Percentiles rank a stretch among this genome's conserved stretches.
Evolutionary conservation across 2,797 vertebrate genomes (phyloP).

Genomic region (Rhinogobio ventralis): DNA sequence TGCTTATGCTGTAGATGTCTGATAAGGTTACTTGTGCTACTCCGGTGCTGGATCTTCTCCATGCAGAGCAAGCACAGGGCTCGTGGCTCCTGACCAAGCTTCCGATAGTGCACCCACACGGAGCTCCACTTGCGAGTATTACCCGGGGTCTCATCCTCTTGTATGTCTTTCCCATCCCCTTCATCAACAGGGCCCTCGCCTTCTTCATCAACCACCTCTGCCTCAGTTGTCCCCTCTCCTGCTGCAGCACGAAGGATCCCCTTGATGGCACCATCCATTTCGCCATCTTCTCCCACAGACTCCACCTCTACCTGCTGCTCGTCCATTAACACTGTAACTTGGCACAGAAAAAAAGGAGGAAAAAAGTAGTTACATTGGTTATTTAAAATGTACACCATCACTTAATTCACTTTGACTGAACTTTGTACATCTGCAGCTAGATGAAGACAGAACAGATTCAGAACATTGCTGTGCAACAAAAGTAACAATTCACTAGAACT

Average conservation of each 20-base stretch:
- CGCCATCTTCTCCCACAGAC: conserved; percentile 55
- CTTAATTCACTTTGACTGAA: neutral
- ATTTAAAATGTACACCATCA: neutral
- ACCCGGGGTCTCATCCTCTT: conserved; percentile 35
- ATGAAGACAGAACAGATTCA: neutral
- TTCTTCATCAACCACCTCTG: conserved; percentile 45
- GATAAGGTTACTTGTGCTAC: conserved; percentile 73
- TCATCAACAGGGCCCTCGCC: conserved; percentile 46
- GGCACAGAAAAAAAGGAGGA: neutral
- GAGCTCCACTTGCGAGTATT: conserved; percentile 66
- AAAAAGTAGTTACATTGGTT: neutral
- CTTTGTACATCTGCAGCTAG: neutral
- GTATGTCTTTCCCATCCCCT: conserved; percentile 23
- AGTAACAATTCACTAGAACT: neutral
- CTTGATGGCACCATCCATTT: conserved; percentile 58
- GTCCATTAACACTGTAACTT: conserved; percentile 72
- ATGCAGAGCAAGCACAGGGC: conserved; percentile 74
- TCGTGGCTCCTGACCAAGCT: conserved; percentile 65
- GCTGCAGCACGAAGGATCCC: conserved; percentile 57
- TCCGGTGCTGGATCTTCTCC: conserved; percentile 71
- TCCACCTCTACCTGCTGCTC: conserved; percentile 61
- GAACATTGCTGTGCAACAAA: neutral
- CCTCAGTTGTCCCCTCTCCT: conserved; percentile 36
- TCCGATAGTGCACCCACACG: conserved; percentile 74
- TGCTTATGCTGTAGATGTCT: conserved; percentile 77